Evolutionary conservation across 2,888 invertebrate genomes (phyloP), one percentile per base, ranked within the genome.

Genomic region (Pegoplata infirma): DNA sequence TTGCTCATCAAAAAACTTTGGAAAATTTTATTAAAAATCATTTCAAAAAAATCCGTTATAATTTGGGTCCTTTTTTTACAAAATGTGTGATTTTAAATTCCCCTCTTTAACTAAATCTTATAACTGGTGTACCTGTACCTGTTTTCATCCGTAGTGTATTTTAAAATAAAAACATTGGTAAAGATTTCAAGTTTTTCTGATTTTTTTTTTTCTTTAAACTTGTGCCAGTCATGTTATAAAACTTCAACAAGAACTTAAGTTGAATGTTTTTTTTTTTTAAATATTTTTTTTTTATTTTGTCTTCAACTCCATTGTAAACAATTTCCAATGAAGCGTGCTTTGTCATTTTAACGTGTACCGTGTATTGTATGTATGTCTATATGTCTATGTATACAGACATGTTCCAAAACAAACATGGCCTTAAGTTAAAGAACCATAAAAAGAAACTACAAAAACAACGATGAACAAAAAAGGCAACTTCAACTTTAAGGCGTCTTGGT

Each of bases 281-380:
- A 21, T 23, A 23, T 51, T 25, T n/a, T 14, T 51, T 16, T n/a
- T 17, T 40, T 28, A n/a, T 8, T 61, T 49, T 63, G 44, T 66
- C 61, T 55, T 64, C 68, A 64, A 46, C 67, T 63, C 23, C 21
- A 67, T 71, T 67, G 71, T 63, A 67, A 79, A 63, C 79, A 75
- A 79, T 76, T 76, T 74, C 76, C 76, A 80, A 80, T 80, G 80
- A 80, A 80, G 80, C 76, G 76, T 80, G 80, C 80, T 80, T 76
- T 80, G 80, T 80, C 80, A 73, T 80, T 76, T 73, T 68, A 68
- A 44, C 59, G 32, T 51, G 71, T 32, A 46, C n/a, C 6, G 25
- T 49, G 8, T 25, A 23, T 23, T 23, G 51, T n/a, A 23, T 49
- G 21, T 49, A 23, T 58, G 19, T 32, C 46, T 46, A n/a, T n/a